Evolutionary conservation across 2,797 vertebrate genomes (phyloP), one percentile per base, ranked within the genome.

Genomic region (Avahi laniger): DNA sequence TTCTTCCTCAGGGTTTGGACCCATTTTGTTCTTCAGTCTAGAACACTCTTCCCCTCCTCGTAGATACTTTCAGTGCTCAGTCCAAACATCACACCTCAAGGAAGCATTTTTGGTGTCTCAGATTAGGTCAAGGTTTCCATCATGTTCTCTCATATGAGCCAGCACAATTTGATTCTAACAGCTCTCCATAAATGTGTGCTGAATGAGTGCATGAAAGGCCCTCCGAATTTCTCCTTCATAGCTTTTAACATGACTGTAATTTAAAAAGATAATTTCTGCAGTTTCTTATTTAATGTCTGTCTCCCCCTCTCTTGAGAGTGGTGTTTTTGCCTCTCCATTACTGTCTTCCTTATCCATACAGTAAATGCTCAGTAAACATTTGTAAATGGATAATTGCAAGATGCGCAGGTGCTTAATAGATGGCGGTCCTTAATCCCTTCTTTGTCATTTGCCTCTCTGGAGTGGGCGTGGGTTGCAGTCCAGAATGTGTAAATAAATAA

Each of bases 121-220:
- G 43, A 17, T n/a, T 38, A 33, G 41, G 35, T 20, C 57, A 33
- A 26, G 30, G 3, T 24, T 15, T 24, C 22, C 22, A 9, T 26
- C 7, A 10, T 6, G 11, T 43, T 59, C 7, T 41, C 2, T 80
- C 43, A 6, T 6, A 69, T 26, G 41, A 75, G 20, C 18, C 18
- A 13, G 13, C 2, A 3, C 48, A 22, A 3, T 50, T 54, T n/a
- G 54, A 4, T 0, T 22, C 0, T 30, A 38, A 1, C 2, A 22
- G 41, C 17, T 7, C 12, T 22, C 50, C 22, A 0, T n/a, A 28
- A 8, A 33, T 41, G 7, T 2, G 1, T 61, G n/a, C 61, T n/a
- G 59, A 76, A 22, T 3, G 35, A 61, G 20, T n/a, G 30, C 67
- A 46, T 8, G 13, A 26, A 28, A 30, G 12, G 4, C 30, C 33